phyloP scores from a whole-genome alignment of 2,113 vertebrate genomes.

The Centropus bengalensis region DNA sequence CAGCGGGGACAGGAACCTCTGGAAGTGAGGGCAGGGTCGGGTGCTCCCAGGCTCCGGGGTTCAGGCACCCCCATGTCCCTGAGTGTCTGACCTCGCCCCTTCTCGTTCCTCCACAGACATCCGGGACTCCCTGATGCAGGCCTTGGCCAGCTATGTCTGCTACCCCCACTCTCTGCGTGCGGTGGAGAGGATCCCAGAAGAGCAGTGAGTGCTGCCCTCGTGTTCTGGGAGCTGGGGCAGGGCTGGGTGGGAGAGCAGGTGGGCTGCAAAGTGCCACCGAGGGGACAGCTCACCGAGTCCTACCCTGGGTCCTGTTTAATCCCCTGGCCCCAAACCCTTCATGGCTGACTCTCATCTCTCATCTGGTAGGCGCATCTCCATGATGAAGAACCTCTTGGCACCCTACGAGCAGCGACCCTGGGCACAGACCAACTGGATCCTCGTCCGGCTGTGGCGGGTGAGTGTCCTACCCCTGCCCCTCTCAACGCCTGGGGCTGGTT shows the following conservation, averaged over 20 bases:
- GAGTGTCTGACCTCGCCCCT: neutral
- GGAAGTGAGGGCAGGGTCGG: too few species aligned
- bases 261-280: neutral
- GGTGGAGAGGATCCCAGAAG: conserved; percentile 93
- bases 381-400: conserved; percentile 96
- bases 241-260: neutral
- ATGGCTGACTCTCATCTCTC: neutral
- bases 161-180: conserved; percentile 96
- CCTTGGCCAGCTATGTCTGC: conserved; percentile 96
- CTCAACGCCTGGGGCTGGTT: neutral
- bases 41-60: neutral
- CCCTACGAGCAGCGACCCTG: conserved; percentile 97
- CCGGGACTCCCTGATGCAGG: conserved; percentile 98
- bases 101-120: conserved; percentile 83
- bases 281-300: neutral
- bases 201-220: conserved; percentile 87
- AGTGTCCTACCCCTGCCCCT: neutral
- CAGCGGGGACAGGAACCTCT: neutral
- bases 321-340: neutral
- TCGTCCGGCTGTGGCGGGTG: conserved; percentile 96
- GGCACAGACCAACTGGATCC: conserved; percentile 99
- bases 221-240: neutral
- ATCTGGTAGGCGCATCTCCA: conserved; percentile 85
- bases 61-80: neutral
- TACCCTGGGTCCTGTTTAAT: neutral